phyloP scores from a whole-genome alignment of 2,113 vertebrate genomes.

The Noturus placidus region DNA sequence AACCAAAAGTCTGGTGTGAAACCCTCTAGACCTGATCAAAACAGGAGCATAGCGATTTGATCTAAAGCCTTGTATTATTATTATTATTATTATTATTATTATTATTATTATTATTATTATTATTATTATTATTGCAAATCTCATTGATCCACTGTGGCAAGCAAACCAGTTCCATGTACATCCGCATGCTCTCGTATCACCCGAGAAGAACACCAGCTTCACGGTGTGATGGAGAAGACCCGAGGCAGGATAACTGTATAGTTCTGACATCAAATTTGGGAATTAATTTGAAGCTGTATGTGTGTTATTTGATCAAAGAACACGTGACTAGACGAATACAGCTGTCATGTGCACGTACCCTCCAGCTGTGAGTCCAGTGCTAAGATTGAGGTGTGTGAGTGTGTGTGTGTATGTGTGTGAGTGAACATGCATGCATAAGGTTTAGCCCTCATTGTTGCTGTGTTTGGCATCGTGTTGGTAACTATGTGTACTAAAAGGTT shows the following conservation, averaged over 20 bases:
- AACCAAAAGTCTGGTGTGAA: conserved; percentile 1
- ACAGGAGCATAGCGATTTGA: background rate
- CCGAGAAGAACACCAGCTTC: background rate
- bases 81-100: background rate
- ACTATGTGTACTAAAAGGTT: background rate
- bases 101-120: background rate
- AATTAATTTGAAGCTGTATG: background rate
- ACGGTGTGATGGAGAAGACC: background rate
- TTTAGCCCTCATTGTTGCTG: too few relatives aligned
- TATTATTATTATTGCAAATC: background rate
- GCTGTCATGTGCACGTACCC: background rate
- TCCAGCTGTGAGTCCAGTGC: background rate
- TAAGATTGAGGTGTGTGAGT: background rate
- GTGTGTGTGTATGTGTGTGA: too few relatives aligned
- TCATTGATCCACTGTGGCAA: background rate
- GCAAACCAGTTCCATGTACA: background rate
- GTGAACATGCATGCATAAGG: background rate
- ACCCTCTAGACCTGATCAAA: background rate
- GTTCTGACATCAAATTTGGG: background rate
- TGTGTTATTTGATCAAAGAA: background rate
- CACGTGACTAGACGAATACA: background rate
- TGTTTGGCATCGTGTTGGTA: background rate
- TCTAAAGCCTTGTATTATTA: background rate
- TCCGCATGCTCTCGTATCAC: background rate
- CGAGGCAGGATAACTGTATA: background rate